phyloP scores from a whole-genome alignment of 2,113 vertebrate species.

The Carassius auratus region DNA sequence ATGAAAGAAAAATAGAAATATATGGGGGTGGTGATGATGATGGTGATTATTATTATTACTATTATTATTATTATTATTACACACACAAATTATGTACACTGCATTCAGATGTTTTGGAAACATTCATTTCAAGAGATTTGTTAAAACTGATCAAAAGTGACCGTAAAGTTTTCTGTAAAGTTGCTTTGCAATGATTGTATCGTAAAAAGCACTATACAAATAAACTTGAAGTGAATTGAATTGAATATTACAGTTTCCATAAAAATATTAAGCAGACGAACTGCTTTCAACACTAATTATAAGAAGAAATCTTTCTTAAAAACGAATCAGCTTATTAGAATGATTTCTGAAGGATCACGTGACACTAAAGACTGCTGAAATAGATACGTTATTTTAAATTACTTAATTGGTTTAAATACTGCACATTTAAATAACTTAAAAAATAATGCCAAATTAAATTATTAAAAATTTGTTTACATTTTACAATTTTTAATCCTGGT shows the following conservation, averaged over 20 bases:
- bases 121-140: too few relatives aligned
- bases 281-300: background rate
- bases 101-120: too few relatives aligned
- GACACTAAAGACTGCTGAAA: background rate
- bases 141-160: background rate
- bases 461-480: too few relatives aligned
- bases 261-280: background rate
- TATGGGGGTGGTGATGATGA: background rate
- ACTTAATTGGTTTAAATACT: too few relatives aligned
- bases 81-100: background rate
- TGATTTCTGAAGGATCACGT: background rate
- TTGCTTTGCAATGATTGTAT: too few relatives aligned
- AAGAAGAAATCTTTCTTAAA: background rate
- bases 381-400: too few relatives aligned
- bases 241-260: background rate
- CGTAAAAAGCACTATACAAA: too few relatives aligned
- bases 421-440: too few relatives aligned
- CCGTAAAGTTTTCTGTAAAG: background rate
- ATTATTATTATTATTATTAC: too few relatives aligned
- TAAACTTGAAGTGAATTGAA: too few relatives aligned
- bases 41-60: background rate
- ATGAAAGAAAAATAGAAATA: background rate
- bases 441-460: too few relatives aligned
- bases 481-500: too few relatives aligned
- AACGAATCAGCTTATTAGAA: background rate